Conservation (phyloP, 2,888 invertebrate species). For the Scaptomyza reducta region DNA sequence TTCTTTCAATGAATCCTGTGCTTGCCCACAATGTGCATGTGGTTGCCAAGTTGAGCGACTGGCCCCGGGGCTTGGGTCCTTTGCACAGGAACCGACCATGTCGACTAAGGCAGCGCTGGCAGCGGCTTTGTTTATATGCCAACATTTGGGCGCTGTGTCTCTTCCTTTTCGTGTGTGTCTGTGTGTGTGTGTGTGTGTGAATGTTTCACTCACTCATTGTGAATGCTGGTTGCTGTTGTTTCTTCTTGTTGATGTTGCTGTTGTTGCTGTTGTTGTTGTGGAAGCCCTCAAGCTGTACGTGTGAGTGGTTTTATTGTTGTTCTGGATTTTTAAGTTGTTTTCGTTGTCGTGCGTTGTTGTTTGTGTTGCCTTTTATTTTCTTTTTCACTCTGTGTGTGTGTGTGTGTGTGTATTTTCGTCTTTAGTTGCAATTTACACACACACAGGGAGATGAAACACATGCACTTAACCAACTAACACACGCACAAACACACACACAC, state of each 20-base stretch:
- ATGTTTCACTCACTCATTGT: slow-evolving; percentile 27
- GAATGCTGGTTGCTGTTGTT: slow-evolving; percentile 30
- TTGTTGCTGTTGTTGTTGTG: slow-evolving; percentile 36
- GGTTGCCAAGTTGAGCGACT: slow-evolving; percentile 50
- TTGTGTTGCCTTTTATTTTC: slow-evolving; percentile 58
- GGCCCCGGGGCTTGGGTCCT: slow-evolving; percentile 58
- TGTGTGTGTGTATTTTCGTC: slow-evolving; percentile 61
- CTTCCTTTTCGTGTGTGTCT: slow-evolving; percentile 30
- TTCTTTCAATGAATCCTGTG: slow-evolving; percentile 25
- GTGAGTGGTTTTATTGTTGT: slow-evolving; percentile 79
- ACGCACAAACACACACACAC: slow-evolving; percentile 27
- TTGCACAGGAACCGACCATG: slow-evolving; percentile 42
- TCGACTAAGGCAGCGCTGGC: slow-evolving; percentile 23
- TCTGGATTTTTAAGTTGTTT: slow-evolving; percentile 79
- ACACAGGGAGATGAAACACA: slow-evolving; percentile 44
- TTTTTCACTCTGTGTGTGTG: slow-evolving; percentile 3
- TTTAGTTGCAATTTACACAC: slow-evolving; percentile 69
- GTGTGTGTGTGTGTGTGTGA: slow-evolving; percentile 15
- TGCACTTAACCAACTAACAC: slow-evolving; percentile 46
- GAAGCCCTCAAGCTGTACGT: slow-evolving; percentile 71
- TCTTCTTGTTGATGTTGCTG: slow-evolving; percentile 36
- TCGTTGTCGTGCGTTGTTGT: slow-evolving; percentile 70
- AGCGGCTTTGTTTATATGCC: slow-evolving; percentile 71
- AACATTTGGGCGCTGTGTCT: slow-evolving; percentile 56
- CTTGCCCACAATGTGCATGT: slow-evolving; percentile 55